phyloP scores from a whole-genome alignment of 2,113 vertebrate genomes.

The Poecilia latipinna region DNA sequence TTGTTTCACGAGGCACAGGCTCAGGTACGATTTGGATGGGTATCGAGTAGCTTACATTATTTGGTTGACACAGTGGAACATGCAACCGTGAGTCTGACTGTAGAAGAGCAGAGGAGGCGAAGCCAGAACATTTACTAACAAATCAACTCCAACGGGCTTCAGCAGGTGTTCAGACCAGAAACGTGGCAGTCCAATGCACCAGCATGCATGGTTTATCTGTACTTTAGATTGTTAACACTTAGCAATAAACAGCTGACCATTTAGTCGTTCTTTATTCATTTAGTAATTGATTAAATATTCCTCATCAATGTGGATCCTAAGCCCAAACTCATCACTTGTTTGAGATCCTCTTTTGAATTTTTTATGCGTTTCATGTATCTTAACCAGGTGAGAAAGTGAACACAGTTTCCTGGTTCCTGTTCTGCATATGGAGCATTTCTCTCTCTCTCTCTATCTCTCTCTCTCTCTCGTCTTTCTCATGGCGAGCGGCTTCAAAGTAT shows the following conservation, averaged over 20 bases:
- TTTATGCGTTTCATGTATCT: background rate
- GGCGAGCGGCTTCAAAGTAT: conserved; percentile 29
- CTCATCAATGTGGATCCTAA: background rate
- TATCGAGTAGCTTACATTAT: background rate
- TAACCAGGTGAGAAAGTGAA: background rate
- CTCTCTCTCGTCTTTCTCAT: background rate
- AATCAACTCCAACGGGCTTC: background rate
- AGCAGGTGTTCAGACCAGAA: background rate
- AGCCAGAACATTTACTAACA: background rate
- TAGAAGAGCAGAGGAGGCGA: background rate
- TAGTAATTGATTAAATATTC: background rate
- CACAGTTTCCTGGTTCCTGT: background rate
- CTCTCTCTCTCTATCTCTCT: no score
- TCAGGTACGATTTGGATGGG: background rate
- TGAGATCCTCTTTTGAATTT: background rate
- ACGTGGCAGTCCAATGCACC: no score
- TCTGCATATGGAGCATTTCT: background rate
- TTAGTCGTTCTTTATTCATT: background rate
- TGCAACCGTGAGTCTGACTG: background rate
- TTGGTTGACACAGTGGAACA: background rate
- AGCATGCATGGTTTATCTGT: background rate
- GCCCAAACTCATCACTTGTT: background rate
- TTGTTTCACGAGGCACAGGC: background rate
- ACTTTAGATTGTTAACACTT: background rate
- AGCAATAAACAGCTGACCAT: background rate